Percentiles rank a stretch among this genome's conserved stretches.
phyloP scores from a whole-genome alignment of 2,113 vertebrate genomes.

The Craseonycteris thonglongyai region DNA sequence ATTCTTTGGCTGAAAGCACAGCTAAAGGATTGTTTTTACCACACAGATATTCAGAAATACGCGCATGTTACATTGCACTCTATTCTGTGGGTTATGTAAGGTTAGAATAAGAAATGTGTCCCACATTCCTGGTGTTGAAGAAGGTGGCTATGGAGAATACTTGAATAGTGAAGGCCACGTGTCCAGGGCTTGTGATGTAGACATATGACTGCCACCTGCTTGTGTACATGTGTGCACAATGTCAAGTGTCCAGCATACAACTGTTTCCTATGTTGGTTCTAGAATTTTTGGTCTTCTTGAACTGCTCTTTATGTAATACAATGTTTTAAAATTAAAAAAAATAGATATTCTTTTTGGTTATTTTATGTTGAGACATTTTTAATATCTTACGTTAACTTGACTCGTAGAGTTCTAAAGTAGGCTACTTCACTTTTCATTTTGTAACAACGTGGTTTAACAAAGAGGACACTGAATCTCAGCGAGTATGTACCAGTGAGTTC shows the following conservation, averaged over 20 bases:
- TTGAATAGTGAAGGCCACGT: not conserved
- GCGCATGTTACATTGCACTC: constrained; percentile 63
- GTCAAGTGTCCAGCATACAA: not conserved
- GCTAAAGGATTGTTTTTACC: constrained; percentile 68
- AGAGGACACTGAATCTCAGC: not conserved
- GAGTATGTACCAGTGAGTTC: not conserved
- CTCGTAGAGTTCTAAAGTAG: not conserved
- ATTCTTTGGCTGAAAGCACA: constrained; percentile 66
- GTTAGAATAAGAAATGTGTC: constrained; percentile 34
- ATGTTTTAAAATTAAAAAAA: not conserved
- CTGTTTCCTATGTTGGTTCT: not conserved
- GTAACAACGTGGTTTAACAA: not conserved
- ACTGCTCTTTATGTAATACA: not conserved
- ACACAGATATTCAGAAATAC: constrained; percentile 63
- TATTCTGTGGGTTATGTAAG: constrained; percentile 60
- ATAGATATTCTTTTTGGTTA: not conserved
- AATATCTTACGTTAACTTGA: not conserved
- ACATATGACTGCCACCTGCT: not conserved
- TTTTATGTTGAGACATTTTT: not conserved
- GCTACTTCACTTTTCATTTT: not conserved
- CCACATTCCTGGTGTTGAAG: constrained; percentile 36
- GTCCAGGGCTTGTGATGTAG: not conserved
- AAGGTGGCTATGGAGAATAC: not conserved
- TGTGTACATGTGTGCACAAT: not conserved
- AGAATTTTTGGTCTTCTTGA: not conserved